Percentiles rank a stretch among this genome's conserved stretches.
Conservation (phyloP, 2,113 vertebrate species). For the Lepus timidus region DNA sequence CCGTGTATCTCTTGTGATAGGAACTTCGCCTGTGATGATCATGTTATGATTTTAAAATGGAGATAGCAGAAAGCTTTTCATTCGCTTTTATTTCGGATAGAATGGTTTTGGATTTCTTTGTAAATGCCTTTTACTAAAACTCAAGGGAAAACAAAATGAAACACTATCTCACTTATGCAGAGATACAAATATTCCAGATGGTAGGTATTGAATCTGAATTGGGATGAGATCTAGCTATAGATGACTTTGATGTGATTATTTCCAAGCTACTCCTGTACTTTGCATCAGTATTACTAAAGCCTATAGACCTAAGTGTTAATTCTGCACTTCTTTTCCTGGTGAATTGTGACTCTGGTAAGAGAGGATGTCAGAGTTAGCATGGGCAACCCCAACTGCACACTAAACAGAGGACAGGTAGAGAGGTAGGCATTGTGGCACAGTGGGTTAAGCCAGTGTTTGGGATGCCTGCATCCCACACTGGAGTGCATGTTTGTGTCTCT, state of each 20-base stretch:
- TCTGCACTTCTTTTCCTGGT: not conserved
- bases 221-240: not conserved
- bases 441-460: no score
- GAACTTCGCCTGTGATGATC: not conserved
- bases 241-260: slow-evolving; percentile 12
- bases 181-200: slow-evolving; percentile 21
- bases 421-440: no score
- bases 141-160: not conserved
- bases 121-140: slow-evolving; percentile 19
- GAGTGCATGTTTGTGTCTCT: no score
- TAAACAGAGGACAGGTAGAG: not conserved
- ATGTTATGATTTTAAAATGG: not conserved
- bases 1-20: not conserved
- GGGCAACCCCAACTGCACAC: not conserved
- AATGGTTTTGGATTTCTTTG: slow-evolving; percentile 27
- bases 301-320: not conserved
- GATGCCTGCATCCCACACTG: no score
- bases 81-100: slow-evolving; percentile 35
- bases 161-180: not conserved
- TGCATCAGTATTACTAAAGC: not conserved
- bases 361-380: not conserved
- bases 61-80: not conserved
- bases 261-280: not conserved
- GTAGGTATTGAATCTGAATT: slow-evolving; percentile 5
- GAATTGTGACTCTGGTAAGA: not conserved